These are phyloP conservation scores for Actias luna DNA, from an alignment of 2,888 invertebrate species.

Conservation along the genomic window DNA sequence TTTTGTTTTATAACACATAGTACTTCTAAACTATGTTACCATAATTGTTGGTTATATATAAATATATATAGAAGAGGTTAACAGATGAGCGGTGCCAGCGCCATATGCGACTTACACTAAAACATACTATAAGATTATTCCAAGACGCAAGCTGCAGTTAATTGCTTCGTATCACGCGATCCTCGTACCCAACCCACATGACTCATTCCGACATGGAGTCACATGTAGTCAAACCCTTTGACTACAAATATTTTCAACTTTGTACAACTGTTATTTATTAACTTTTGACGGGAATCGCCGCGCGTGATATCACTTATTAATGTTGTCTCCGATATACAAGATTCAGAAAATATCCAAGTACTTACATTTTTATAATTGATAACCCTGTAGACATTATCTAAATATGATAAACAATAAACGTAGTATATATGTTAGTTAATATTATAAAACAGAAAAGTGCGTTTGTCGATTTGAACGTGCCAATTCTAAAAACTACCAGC, in stretches of 20 bases:
- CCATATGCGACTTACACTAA: not conserved
- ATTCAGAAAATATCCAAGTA: too few species aligned
- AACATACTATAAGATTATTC: not conserved
- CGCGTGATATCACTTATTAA: not conserved
- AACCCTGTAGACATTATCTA: too few species aligned
- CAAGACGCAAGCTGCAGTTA: not conserved
- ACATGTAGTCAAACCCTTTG: not conserved
- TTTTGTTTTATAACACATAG: too few species aligned
- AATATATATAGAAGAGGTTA: not conserved
- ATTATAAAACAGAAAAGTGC: too few species aligned
- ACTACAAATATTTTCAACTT: not conserved
- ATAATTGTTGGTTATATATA: too few species aligned
- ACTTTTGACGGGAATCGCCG: not conserved
- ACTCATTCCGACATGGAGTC: not conserved
- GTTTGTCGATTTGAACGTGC: too few species aligned
- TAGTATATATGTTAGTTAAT: too few species aligned
- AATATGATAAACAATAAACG: too few species aligned
- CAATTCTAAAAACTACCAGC: too few species aligned
- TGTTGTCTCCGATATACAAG: not conserved
- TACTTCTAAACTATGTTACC: too few species aligned
- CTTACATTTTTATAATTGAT: too few species aligned
- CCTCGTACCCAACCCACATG: not conserved
- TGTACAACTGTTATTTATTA: not conserved
- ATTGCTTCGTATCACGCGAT: not conserved
- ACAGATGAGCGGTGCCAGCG: not conserved